Percentiles rank a stretch among this genome's conserved stretches.
Evolutionary conservation across 1,140 invertebrate species (phyloP).

Genomic region (Nasonia longicornis): DNA sequence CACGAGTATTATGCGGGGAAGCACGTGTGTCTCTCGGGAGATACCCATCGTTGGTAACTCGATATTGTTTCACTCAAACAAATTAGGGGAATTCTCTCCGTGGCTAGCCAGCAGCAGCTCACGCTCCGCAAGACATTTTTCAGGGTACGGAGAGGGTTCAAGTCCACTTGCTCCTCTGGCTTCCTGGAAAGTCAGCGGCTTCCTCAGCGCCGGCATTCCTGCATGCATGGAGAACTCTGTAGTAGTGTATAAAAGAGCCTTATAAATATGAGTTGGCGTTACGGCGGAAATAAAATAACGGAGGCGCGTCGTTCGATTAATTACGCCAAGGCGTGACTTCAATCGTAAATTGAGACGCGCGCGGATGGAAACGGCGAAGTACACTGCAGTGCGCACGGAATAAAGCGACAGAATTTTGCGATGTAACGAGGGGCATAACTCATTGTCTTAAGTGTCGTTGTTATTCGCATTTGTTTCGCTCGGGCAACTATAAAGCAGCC

Average conservation of each 20-base stretch:
- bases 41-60: conserved; percentile 66
- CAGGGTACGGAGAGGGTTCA: conserved; percentile 52
- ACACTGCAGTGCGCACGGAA: no score
- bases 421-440: neutral
- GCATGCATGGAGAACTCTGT: neutral
- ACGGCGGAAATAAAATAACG: no score
- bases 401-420: neutral
- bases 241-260: no score
- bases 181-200: conserved; percentile 52
- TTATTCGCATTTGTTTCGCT: neutral
- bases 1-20: conserved; percentile 53
- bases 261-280: no score
- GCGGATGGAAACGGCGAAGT: neutral
- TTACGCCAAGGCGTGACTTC: neutral
- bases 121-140: neutral
- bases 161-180: conserved; percentile 53
- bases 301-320: neutral
- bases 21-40: conserved; percentile 62
- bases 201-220: neutral
- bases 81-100: conserved; percentile 63
- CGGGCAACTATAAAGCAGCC: neutral
- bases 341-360: neutral
- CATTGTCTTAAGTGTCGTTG: neutral
- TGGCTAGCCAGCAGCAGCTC: conserved; percentile 52
- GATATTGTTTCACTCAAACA: conserved; percentile 69